Evolutionary conservation across 1,140 invertebrate genomes (phyloP).

Genomic region (Theocolax elegans): DNA sequence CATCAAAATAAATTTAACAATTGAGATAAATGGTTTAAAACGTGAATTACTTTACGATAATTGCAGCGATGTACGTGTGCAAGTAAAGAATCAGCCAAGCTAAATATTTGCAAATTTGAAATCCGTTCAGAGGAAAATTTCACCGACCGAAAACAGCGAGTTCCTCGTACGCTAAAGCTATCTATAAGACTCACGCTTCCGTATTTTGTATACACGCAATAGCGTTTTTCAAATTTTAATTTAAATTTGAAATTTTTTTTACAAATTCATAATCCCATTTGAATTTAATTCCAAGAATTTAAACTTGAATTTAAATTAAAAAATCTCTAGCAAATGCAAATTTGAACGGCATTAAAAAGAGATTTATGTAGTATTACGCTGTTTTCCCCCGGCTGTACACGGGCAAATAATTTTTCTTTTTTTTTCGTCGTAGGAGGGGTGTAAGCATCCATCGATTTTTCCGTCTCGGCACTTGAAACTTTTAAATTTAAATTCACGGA

Average conservation of each 20-base stretch:
- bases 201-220: not conserved
- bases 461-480: not conserved
- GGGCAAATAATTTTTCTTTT: not conserved
- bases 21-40: too few species aligned
- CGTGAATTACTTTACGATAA: too few species aligned
- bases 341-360: constrained; percentile 9
- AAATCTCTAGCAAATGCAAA: not conserved
- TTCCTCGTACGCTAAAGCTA: too few species aligned
- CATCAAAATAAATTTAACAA: too few species aligned
- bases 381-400: not conserved
- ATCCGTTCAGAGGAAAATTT: too few species aligned
- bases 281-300: not conserved
- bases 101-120: too few species aligned
- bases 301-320: constrained; percentile 13
- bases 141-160: too few species aligned
- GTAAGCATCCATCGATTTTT: constrained; percentile 10
- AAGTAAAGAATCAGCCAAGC: too few species aligned
- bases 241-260: not conserved
- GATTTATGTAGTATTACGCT: not conserved
- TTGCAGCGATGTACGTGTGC: too few species aligned
- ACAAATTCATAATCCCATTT: constrained; percentile 7
- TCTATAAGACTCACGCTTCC: too few species aligned
- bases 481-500: constrained; percentile 20
- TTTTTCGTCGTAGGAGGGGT: not conserved
- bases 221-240: not conserved